A percentile compares a stretch with the other conserved stretches of the same genome.
Conservation (phyloP, 2,113 vertebrate species). For the Cyrtonyx montezumae region DNA sequence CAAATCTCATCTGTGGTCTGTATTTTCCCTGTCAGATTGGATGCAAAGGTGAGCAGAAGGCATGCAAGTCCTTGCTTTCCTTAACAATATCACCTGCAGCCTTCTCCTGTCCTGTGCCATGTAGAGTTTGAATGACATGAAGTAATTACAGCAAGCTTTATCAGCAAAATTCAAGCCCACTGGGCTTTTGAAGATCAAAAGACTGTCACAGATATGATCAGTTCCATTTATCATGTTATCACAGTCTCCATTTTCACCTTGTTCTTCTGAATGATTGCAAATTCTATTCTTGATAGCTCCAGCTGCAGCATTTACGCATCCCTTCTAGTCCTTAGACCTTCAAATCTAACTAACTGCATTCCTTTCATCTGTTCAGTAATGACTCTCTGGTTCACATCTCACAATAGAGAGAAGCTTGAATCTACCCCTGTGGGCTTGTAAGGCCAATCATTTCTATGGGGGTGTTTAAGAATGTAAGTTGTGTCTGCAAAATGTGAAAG, state of each 20-base stretch:
- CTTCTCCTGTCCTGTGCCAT: background rate
- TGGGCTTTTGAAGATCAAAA: conserved; percentile 59
- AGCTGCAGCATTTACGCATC: background rate
- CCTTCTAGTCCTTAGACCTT: background rate
- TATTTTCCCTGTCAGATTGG: conserved; percentile 13
- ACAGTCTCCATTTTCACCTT: conserved; percentile 45
- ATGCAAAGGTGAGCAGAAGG: background rate
- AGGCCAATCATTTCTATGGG: background rate
- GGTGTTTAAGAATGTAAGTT: background rate
- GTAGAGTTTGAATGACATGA: background rate
- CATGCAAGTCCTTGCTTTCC: background rate
- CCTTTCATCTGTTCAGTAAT: conserved; percentile 12
- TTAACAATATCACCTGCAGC: background rate
- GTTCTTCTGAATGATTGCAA: background rate
- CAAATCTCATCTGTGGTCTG: background rate
- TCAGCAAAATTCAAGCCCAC: conserved; percentile 41
- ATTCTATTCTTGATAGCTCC: background rate
- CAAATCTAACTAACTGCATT: background rate
- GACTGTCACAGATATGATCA: conserved; percentile 30
- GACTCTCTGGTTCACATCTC: background rate
- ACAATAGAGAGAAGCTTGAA: conserved; percentile 1
- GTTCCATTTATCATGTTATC: conserved; percentile 51
- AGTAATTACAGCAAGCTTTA: conserved; percentile 38
- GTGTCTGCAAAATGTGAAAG: conserved; percentile 18
- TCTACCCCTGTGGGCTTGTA: background rate